Evolutionary conservation across 2,113 vertebrate species (phyloP), one percentile per base, ranked within the genome.

Genomic region (Sapayoa aenigma): DNA sequence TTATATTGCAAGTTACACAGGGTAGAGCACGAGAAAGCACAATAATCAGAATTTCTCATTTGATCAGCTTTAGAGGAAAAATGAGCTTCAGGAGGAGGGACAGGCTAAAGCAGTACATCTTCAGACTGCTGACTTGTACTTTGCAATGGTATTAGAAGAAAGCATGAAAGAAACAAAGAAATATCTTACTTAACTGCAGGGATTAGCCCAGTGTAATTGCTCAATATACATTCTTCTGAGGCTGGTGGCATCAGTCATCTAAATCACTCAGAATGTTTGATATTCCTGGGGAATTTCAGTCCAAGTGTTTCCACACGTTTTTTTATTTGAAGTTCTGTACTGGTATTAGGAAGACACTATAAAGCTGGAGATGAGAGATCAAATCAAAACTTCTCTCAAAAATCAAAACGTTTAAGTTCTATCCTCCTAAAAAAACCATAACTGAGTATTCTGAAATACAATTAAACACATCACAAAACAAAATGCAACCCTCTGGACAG

Each of bases 111-210:
- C 77, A 72, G 27, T 19, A 89, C 66, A 59, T 80, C 62, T 97
- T 91, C 76, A 71, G 82, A 17, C 63, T 27, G 79, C 68, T 90
- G 90, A 56, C 72, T 68, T 47, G 18, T 35, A 39, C 73, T 87
- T 72, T 95, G 58, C 56, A 65, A 71, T 53, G 52, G 83, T 77
- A 42, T 90, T 85, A 87, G 66, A 90, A 39, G 69, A 77, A 91
- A 87, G 77, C 59, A 35, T 33, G 20, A 90, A 83, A 80, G 73
- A 92, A 94, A 84, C 84, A 94, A 84, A 94, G 53, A 75, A 78
- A 24, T 12, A 44, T 56, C 37, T 95, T 84, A 67, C 75, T 76
- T 68, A 72, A 67, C 80, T 95, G 60, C 82, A 94, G 91, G 79
- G 93, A 94, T 90, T 80, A 91, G 56, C 69, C 52, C 11, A 20